Percentiles rank a stretch among this genome's conserved stretches.
phyloP scores from a whole-genome alignment of 2,113 vertebrate species.

The Tetrax tetrax region DNA sequence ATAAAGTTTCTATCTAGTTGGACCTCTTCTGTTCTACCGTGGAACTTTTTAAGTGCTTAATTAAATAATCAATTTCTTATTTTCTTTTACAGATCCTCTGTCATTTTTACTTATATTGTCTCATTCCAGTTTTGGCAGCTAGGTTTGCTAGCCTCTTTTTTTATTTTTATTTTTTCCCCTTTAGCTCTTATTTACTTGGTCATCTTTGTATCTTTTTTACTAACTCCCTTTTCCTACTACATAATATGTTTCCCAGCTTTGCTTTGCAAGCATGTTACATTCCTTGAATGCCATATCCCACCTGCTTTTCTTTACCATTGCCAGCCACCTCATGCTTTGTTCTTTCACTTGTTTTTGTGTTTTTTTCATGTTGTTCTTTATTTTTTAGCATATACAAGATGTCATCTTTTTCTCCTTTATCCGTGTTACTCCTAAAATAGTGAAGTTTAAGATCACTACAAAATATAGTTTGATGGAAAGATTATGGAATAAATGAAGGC shows the following conservation, averaged over 20 bases:
- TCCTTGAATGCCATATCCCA: neutral
- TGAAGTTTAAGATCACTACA: neutral
- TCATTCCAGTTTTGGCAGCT: neutral
- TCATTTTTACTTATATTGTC: neutral
- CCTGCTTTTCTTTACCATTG: neutral
- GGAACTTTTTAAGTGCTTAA: neutral
- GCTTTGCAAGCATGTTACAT: neutral
- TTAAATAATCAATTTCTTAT: neutral
- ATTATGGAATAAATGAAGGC: neutral
- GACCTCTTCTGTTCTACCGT: neutral
- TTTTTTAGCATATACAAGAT: neutral
- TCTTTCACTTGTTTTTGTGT: neutral
- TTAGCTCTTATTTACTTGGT: neutral
- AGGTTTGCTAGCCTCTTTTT: neutral
- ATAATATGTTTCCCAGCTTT: neutral
- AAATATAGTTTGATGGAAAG: neutral
- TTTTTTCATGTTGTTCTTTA: neutral
- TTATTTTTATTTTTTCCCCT: neutral
- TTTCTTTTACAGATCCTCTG: neutral
- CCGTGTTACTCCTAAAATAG: neutral
- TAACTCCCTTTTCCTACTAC: neutral
- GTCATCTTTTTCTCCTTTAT: neutral
- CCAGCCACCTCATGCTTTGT: neutral
- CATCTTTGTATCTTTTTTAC: neutral
- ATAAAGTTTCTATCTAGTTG: neutral